Evolutionary conservation across 2,888 invertebrate genomes (phyloP).

Genomic region (Tipula lateralis): DNA sequence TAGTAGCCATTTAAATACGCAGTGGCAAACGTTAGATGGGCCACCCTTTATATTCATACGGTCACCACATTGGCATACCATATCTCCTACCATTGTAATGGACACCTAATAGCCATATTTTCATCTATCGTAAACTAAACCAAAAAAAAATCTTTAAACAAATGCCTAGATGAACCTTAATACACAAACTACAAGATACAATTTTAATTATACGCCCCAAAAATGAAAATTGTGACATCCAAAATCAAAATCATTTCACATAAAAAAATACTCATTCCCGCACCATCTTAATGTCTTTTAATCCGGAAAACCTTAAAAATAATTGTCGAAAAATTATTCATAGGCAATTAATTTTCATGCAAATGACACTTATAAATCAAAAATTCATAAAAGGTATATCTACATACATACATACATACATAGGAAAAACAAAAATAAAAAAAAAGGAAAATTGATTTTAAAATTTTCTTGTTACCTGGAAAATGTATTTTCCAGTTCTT

Average conservation of each 20-base stretch:
- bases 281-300: neutral
- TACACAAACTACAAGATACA: too few species aligned
- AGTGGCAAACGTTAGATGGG: too few species aligned
- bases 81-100: too few species aligned
- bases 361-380: neutral
- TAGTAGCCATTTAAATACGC: too few species aligned
- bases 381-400: neutral
- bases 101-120: too few species aligned
- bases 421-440: neutral
- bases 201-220: neutral
- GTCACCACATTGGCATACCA: too few species aligned
- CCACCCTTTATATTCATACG: too few species aligned
- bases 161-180: too few species aligned
- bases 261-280: neutral
- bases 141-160: too few species aligned
- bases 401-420: neutral
- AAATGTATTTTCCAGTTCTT: neutral
- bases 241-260: neutral
- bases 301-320: neutral
- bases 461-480: neutral
- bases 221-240: neutral
- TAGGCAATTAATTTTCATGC: neutral
- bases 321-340: neutral
- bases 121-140: too few species aligned
- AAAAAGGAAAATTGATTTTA: neutral